These are phyloP conservation scores for Lepas anatifera DNA, from an alignment of 2,888 invertebrate genomes.

Conservation along the genomic window DNA sequence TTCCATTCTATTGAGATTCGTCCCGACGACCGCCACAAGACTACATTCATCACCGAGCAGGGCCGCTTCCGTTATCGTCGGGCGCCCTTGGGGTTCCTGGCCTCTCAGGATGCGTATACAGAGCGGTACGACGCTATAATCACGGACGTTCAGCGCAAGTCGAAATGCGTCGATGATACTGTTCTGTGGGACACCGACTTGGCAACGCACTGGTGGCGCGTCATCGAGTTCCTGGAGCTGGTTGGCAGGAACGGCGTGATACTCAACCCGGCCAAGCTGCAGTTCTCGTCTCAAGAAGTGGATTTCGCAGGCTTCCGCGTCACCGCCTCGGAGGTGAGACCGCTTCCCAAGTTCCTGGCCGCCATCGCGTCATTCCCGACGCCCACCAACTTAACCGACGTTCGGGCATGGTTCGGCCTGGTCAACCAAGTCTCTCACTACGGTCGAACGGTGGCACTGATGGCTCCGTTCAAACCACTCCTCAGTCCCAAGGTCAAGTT, in stretches of 20 bases:
- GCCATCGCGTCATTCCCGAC: background rate
- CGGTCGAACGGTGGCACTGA: too few species aligned
- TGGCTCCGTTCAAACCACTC: too few species aligned
- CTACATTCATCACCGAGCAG: background rate
- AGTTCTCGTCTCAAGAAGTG: conserved; percentile 9
- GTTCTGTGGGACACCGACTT: conserved; percentile 14
- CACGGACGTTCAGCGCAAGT: conserved; percentile 7
- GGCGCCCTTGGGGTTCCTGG: conserved; percentile 14
- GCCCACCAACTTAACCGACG: too few species aligned
- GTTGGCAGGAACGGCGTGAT: conserved; percentile 6
- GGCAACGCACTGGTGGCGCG: conserved; percentile 14
- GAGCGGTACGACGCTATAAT: conserved; percentile 5
- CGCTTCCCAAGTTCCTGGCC: conserved; percentile 15
- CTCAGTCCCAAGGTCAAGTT: too few species aligned
- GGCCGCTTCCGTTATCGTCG: conserved; percentile 11
- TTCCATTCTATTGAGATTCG: conserved; percentile 9
- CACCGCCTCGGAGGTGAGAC: background rate
- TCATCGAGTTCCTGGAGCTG: conserved; percentile 11
- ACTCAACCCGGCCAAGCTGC: conserved; percentile 15
- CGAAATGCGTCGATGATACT: conserved; percentile 16
- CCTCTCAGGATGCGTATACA: conserved; percentile 12
- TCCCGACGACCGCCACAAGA: conserved; percentile 5
- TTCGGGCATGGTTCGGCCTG: too few species aligned
- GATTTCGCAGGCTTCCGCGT: conserved; percentile 14
- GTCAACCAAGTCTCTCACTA: too few species aligned